Evolutionary conservation across 1,140 invertebrate genomes (phyloP).

Genomic region (Drosophila willistoni): DNA sequence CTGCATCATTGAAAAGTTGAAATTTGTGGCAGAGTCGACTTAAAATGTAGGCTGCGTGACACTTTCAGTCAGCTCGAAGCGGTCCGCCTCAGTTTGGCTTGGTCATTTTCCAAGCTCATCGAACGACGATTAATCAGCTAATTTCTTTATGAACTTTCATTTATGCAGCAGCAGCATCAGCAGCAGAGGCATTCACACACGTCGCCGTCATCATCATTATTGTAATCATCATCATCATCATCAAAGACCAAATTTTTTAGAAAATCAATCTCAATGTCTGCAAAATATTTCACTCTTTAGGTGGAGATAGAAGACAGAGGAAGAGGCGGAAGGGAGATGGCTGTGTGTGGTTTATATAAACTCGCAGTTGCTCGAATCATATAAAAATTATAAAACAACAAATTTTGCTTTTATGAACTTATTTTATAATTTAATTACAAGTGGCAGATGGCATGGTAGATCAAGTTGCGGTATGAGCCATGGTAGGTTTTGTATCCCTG

Average conservation of each 20-base stretch:
- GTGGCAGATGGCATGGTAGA: slow-evolving; percentile 51
- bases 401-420: slow-evolving; percentile 76
- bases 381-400: slow-evolving; percentile 69
- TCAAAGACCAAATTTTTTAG: slow-evolving; percentile 62
- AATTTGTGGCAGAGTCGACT: slow-evolving; percentile 63
- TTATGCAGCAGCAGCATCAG: slow-evolving; percentile 70
- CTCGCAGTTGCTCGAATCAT: slow-evolving; percentile 43
- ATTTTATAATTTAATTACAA: slow-evolving; percentile 81
- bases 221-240: slow-evolving; percentile 50
- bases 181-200: slow-evolving; percentile 65
- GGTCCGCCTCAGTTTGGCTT: slow-evolving; percentile 41
- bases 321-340: not conserved
- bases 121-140: slow-evolving; percentile 80
- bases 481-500: slow-evolving; percentile 53
- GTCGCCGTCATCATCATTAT: slow-evolving; percentile 61
- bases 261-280: slow-evolving; percentile 69
- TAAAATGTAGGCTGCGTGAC: slow-evolving; percentile 79
- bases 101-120: slow-evolving; percentile 80
- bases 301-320: not conserved
- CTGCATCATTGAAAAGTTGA: slow-evolving; percentile 80
- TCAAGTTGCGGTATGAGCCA: slow-evolving; percentile 59
- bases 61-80: slow-evolving; percentile 68
- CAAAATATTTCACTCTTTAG: slow-evolving; percentile 9
- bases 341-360: slow-evolving; percentile 59
- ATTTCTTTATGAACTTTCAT: slow-evolving; percentile 82